Conservation (phyloP, 2,797 vertebrate species). For the Siniperca scherzeri region DNA sequence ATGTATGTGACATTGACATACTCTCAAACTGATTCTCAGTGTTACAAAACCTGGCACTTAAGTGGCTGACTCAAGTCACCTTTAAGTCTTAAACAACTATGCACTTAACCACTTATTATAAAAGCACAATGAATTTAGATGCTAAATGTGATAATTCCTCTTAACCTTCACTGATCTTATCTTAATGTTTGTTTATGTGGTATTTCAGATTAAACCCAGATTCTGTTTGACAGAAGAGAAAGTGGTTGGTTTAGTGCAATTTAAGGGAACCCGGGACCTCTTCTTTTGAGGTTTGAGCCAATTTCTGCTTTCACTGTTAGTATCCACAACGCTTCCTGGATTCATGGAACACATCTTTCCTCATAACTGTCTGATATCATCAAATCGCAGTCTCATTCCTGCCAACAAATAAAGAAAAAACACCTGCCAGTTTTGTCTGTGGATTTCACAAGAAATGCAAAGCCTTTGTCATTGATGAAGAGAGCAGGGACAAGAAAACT, state of each 20-base stretch:
- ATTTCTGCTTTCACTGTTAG: background rate
- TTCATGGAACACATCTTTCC: background rate
- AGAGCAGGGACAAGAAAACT: background rate
- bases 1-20: background rate
- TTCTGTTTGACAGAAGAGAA: background rate
- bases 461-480: background rate
- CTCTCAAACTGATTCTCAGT: background rate
- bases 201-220: background rate
- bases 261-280: background rate
- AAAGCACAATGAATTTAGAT: background rate
- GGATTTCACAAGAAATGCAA: background rate
- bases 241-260: background rate
- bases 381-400: background rate
- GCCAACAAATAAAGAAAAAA: background rate
- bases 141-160: background rate
- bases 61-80: background rate
- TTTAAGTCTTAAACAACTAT: background rate
- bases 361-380: background rate
- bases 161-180: background rate
- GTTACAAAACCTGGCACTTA: background rate
- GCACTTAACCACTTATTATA: too few relatives aligned
- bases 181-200: too few relatives aligned
- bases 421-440: background rate
- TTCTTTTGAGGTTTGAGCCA: background rate
- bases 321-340: background rate